Evolutionary conservation across 2,113 vertebrate genomes (phyloP).

Genomic region (Carassius auratus): DNA sequence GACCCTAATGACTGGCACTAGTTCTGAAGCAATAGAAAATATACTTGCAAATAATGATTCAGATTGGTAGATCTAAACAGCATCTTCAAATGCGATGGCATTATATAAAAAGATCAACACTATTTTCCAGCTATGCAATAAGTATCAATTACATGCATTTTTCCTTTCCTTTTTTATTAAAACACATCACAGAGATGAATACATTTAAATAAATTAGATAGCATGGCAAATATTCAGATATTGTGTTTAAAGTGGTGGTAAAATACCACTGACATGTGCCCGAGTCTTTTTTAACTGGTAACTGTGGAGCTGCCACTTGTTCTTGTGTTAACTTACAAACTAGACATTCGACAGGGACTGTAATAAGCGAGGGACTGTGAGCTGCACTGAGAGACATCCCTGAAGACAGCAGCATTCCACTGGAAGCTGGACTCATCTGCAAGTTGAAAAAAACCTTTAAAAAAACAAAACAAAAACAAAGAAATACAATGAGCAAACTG

Average conservation of each 20-base stretch:
- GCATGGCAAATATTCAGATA: neutral
- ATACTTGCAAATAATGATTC: neutral
- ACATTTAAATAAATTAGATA: constrained; percentile 25
- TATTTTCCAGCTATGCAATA: neutral
- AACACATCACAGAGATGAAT: constrained; percentile 35
- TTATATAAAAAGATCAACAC: neutral
- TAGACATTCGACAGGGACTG: neutral
- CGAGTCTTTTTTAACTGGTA: neutral
- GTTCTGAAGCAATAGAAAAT: neutral
- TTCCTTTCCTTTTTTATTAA: constrained; percentile 16
- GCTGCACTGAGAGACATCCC: neutral
- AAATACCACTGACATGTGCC: neutral
- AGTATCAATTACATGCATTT: neutral
- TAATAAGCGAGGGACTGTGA: neutral
- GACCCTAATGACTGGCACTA: neutral
- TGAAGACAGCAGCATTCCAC: constrained; percentile 24
- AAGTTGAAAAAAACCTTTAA: neutral
- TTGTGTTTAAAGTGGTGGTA: neutral
- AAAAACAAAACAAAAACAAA: neutral
- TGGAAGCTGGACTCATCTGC: constrained; percentile 11
- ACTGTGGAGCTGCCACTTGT: constrained; percentile 4
- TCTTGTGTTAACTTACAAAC: neutral
- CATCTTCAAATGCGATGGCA: neutral
- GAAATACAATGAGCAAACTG: neutral
- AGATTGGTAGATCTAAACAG: neutral